Percentiles rank a stretch among this genome's conserved stretches.
Evolutionary conservation across 2,888 invertebrate species (phyloP).

Genomic region (Oscheius sp.): DNA sequence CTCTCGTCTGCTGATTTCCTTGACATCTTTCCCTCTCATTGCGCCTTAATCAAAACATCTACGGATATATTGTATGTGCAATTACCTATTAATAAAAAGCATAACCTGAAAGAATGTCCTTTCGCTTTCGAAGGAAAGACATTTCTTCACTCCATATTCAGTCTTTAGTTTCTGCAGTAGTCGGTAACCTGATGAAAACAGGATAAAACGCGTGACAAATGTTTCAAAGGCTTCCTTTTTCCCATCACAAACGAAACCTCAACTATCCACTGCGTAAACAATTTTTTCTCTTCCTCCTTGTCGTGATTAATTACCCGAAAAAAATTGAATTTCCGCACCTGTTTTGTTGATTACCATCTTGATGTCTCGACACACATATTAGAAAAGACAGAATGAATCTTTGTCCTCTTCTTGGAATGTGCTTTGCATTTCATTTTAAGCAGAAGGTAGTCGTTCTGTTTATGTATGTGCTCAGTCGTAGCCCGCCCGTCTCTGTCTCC

Average conservation of each 20-base stretch:
- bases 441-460: constrained; percentile 3
- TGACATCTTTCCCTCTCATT: too few species aligned
- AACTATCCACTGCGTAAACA: constrained; percentile 11
- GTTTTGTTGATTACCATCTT: not conserved
- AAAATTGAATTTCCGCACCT: not conserved
- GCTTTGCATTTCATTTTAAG: too few species aligned
- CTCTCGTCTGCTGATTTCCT: constrained; percentile 44
- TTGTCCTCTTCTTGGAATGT: too few species aligned
- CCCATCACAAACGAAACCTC: not conserved
- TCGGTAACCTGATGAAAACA: too few species aligned
- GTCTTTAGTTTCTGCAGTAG: too few species aligned
- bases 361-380: too few species aligned
- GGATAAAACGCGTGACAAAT: not conserved
- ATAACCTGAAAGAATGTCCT: too few species aligned
- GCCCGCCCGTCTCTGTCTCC: constrained; percentile 26
- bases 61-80: constrained; percentile 20
- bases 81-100: too few species aligned
- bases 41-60: constrained; percentile 13
- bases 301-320: constrained; percentile 20
- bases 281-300: constrained; percentile 16
- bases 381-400: too few species aligned
- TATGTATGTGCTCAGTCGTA: constrained; percentile 27
- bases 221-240: not conserved
- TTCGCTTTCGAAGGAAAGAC: not conserved
- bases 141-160: not conserved